Evolutionary conservation across 1,140 invertebrate species (phyloP), one percentile per base, ranked within the genome.

Genomic region (Drosophila simulans): DNA sequence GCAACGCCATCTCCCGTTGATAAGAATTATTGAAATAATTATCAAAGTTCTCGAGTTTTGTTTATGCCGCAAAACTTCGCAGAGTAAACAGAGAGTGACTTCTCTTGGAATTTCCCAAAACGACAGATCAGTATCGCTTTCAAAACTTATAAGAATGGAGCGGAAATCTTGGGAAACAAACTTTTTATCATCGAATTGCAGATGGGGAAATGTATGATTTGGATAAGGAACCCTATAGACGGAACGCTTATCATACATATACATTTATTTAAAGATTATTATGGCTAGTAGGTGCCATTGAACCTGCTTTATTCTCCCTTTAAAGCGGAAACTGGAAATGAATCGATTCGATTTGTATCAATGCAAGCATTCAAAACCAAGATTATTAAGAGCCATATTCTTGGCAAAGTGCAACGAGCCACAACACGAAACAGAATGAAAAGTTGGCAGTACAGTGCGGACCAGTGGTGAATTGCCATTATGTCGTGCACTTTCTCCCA

Each of bases 21-120:
- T 70, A 70, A 70, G 68, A 27, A 57, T 49, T 56, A 70, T 70
- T 27, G 52, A 48, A 40, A 70, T 40, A 64, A 74, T 74, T 74
- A 74, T 74, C 39, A 64, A 74, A 55, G 71, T 56, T 74, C 40
- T 40, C 40, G 5, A 57, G 63, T 56, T 48, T 70, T 70, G 64
- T 70, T 70, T 70, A 57, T 57, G 64, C 52, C 40, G 35, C 20
- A 13, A 56, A 70, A 70, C 64, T 70, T 56, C 64, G 65, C 20
- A 15, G 15, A 49, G 65, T 70, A 70, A 70, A 70, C 68, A 70
- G 48, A 27, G 25, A 46, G 40, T 34, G n/a, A 57, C 42, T 70
- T 70, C 68, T 27, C 4, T 4, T 10, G 37, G 70, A 57, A 40
- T 69, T 52, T 22, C 20, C 35, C 40, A 25, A 46, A 48, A 20